Evolutionary conservation across 2,888 invertebrate genomes (phyloP).

Genomic region (Volucella zonaria): DNA sequence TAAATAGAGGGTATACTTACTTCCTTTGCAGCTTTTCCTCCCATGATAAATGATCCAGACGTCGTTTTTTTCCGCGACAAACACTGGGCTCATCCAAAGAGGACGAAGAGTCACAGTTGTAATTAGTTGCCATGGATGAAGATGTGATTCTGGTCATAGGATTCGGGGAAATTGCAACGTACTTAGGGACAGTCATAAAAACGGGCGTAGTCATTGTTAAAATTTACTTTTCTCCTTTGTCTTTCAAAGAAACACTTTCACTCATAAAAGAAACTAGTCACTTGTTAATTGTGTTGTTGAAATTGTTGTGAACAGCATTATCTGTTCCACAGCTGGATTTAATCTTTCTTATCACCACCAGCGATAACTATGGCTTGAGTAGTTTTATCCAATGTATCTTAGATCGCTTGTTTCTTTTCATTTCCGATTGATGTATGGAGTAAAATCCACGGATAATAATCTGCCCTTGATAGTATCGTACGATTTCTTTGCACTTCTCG

Average conservation of each 20-base stretch:
- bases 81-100: slow-evolving; percentile 57
- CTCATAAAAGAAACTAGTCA: not conserved
- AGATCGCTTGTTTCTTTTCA: slow-evolving; percentile 59
- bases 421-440: slow-evolving; percentile 33
- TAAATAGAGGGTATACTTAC: slow-evolving; percentile 84
- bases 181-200: slow-evolving; percentile 80
- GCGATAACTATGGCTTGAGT: slow-evolving; percentile 33
- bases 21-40: slow-evolving; percentile 94
- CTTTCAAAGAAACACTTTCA: slow-evolving; percentile 14
- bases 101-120: slow-evolving; percentile 41
- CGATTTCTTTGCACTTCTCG: slow-evolving; percentile 19
- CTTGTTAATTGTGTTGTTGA: slow-evolving; percentile 8
- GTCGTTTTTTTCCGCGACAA: slow-evolving; percentile 86
- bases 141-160: slow-evolving; percentile 74
- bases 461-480: slow-evolving; percentile 4
- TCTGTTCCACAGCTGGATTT: slow-evolving; percentile 14
- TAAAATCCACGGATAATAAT: not conserved
- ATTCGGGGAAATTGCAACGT: slow-evolving; percentile 78
- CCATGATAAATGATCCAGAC: slow-evolving; percentile 92
- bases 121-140: slow-evolving; percentile 17
- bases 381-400: slow-evolving; percentile 45
- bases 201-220: slow-evolving; percentile 75
- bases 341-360: slow-evolving; percentile 10
- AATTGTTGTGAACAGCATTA: slow-evolving; percentile 16
- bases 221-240: slow-evolving; percentile 14